Base-by-base conservation (phyloP, 2,797 vertebrate genomes). In the Trichosurus vulpecula region DNA sequence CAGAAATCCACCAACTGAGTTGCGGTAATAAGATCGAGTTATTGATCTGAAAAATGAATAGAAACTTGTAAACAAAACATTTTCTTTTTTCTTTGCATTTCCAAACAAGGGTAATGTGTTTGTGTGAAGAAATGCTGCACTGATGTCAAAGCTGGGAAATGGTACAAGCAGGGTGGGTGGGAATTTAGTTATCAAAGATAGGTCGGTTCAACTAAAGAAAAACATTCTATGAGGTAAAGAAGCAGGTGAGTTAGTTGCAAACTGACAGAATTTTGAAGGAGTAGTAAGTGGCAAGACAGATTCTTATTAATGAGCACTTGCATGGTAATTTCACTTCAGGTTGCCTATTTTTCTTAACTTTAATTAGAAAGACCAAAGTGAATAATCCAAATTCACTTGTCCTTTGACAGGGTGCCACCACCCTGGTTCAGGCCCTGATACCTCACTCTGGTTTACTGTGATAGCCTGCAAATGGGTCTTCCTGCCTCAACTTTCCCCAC, bases 11-110 rank as follows among this genome's bases (percentile, higher is more conserved):
- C 99, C 99, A 94, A 99, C 99, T 16, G 99, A 99, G 98, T 99
- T 99, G 93, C 99, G 98, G 87, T 99, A 99, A 22, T 99, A 99
- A 92, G 99, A 99, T 74, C 99, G 99, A 52, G 99, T 99, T 98
- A 99, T 99, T 87, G 99, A 99, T 93, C 99, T 99, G 96, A 51
- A 96, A 97, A 98, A 97, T 54, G 97, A 96, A 96, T 22, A 96
- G 57, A 93, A 92, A 92, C n/a, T 90, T 81, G 4, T 66, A 92
- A 96, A 95, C 10, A 96, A 52, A 90, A 92, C 54, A 91, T n/a
- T 19, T 52, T 94, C 31, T 55, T 92, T 47, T 93, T 90, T 52
- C 56, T 19, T 12, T 22, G n/a, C 51, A 87, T 54, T 56, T 95
- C 56, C 90, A 93, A 94, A 94, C 58, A 95, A n/a, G 74, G 8